Conservation (phyloP, 2,113 vertebrate genomes). For the Hippocampus comes region DNA sequence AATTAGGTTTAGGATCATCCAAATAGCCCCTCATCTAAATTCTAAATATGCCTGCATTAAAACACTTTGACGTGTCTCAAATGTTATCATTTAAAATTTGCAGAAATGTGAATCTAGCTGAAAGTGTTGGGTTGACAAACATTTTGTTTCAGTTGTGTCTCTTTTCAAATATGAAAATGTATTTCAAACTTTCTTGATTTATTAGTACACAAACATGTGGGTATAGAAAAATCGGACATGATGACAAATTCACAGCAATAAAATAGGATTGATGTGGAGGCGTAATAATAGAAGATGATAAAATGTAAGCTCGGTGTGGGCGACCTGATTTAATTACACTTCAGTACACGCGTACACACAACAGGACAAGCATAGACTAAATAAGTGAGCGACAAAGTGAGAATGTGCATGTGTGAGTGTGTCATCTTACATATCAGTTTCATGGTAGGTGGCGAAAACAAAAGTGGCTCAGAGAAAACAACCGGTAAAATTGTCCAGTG, state of each 20-base stretch:
- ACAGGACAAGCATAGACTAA: constrained; percentile 21
- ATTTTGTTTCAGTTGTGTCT: neutral
- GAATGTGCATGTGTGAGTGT: constrained; percentile 17
- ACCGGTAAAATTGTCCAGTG: neutral
- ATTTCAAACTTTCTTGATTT: neutral
- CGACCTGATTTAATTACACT: constrained; percentile 22
- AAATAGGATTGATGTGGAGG: neutral
- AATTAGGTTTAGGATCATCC: too few species aligned
- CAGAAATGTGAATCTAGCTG: neutral
- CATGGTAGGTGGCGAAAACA: neutral
- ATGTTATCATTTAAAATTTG: neutral
- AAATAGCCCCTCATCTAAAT: too few species aligned
- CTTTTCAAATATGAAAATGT: neutral
- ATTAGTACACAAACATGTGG: neutral
- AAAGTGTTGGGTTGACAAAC: neutral
- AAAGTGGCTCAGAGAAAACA: neutral
- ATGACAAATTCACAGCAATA: neutral
- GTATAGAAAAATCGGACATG: neutral
- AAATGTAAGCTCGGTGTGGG: constrained; percentile 10
- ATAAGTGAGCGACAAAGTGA: constrained; percentile 32
- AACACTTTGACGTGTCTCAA: neutral
- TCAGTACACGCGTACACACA: constrained; percentile 1
- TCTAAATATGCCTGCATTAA: too few species aligned
- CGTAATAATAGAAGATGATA: neutral
- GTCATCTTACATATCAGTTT: neutral